Base-by-base conservation (phyloP, 2,113 vertebrate genomes). In the Coregonus clupeaformis region DNA sequence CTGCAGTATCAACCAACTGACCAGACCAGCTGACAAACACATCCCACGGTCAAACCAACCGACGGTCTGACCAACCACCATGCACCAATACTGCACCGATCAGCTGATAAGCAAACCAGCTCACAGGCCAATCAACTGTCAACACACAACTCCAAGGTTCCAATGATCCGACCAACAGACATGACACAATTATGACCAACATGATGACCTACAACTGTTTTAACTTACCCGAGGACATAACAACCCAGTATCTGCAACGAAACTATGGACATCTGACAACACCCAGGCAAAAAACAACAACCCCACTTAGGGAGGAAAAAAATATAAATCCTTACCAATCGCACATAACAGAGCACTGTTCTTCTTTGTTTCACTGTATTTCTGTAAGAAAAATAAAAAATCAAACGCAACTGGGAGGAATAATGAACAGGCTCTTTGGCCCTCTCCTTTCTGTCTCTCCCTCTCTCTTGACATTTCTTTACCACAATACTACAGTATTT, bases 281-380 rank as follows among this genome's bases (percentile, higher is more conserved):
- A 79, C 77, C 69, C 84, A 6, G 75, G 74, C 73, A 7, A 71
- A 49, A 76, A 67, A 30, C 66, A 64, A 73, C 22, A 80, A 72
- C 74, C 77, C 80, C 64, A 77, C 20, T 74, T 36, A 88, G 74
- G 85, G 76, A 80, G 71, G 22, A 47, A 60, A 12, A 29, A 22
- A 77, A 22, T 77, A 72, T 74, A 68, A 25, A 72, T 11, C 84
- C 84, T 85, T 81, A 85, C 87, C 89, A 87, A 91, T 92, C 92
- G 91, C 94, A 92, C 93, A 92, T 95, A 90, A 89, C 81, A 80
- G 83, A 84, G 91, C 91, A 85, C 84, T 76, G 87, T 90, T 73
- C 77, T 79, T 68, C 32, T 82, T 85, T 83, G 72, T 87, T 86
- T 88, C 83, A 86, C 72, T 60, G 81, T 89, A 82, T 87, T 89